These are phyloP conservation scores for Pseudolaguvia tuberculata DNA, from an alignment of 2,113 vertebrate species.

Conservation along the genomic window DNA sequence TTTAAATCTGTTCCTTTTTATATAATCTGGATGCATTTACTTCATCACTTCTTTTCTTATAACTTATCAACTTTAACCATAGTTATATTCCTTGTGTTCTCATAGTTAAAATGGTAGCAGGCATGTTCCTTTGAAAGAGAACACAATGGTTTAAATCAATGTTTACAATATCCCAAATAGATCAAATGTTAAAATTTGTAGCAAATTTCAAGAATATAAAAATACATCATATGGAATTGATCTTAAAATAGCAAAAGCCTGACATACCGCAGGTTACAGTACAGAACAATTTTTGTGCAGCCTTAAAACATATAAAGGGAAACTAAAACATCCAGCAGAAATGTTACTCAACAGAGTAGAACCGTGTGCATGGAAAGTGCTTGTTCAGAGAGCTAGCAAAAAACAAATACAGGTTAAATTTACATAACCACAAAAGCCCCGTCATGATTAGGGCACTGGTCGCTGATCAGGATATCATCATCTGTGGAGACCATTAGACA, in stretches of 20 bases:
- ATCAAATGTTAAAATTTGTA: too few species aligned
- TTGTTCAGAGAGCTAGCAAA: background rate
- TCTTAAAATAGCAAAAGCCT: background rate
- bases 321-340: background rate
- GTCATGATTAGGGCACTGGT: background rate
- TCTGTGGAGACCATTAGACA: background rate
- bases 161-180: too few species aligned
- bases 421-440: slow-evolving; percentile 20
- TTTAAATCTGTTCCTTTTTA: too few species aligned
- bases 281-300: background rate
- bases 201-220: too few species aligned
- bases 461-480: slow-evolving; percentile 11
- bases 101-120: too few species aligned
- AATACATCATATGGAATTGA: background rate
- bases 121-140: too few species aligned
- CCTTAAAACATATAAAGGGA: background rate
- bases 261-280: background rate
- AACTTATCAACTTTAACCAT: too few species aligned
- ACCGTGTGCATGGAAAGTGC: background rate
- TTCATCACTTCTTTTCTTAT: too few species aligned
- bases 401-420: slow-evolving; percentile 13
- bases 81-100: too few species aligned
- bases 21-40: too few species aligned
- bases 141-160: too few species aligned
- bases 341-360: background rate